These are phyloP conservation scores for Heliothis subflexa DNA, from an alignment of 1,140 invertebrate species.

Conservation along the genomic window DNA sequence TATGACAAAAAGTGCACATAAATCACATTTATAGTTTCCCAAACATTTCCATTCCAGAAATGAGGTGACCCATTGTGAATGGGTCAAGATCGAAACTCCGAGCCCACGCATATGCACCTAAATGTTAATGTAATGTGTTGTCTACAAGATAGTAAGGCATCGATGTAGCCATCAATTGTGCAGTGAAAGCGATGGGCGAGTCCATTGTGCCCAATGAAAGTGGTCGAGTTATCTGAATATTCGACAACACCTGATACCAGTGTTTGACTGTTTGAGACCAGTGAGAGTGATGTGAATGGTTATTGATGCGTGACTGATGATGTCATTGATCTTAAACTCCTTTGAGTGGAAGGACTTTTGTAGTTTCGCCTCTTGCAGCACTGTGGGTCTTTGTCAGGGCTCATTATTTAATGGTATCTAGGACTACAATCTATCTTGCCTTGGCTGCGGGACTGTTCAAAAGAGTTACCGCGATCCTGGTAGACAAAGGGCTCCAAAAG, in stretches of 20 bases:
- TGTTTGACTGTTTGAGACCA: not conserved
- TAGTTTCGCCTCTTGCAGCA: too few relatives aligned
- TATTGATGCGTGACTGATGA: not conserved
- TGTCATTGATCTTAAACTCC: not conserved
- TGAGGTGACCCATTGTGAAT: slow-evolving; percentile 11
- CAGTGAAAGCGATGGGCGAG: slow-evolving; percentile 36
- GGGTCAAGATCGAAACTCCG: slow-evolving; percentile 1
- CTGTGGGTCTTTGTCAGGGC: too few relatives aligned
- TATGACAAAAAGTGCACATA: too few relatives aligned
- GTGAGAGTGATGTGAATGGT: not conserved
- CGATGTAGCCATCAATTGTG: slow-evolving; percentile 17
- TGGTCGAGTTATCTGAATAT: slow-evolving; percentile 22
- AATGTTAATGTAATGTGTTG: slow-evolving; percentile 11
- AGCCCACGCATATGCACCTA: slow-evolving; percentile 8
- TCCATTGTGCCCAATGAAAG: slow-evolving; percentile 36
- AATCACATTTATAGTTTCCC: not conserved
- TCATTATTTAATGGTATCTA: too few relatives aligned
- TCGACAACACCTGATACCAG: not conserved
- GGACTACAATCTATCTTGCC: too few relatives aligned
- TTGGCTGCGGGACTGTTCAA: too few relatives aligned
- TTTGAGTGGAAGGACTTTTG: too few relatives aligned
- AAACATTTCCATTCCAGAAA: slow-evolving; percentile 7
- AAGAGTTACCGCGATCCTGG: too few relatives aligned
- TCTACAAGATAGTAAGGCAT: slow-evolving; percentile 7
- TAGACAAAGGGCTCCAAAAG: too few relatives aligned